These are phyloP conservation scores for Meandrusa payeni DNA, from an alignment of 2,888 invertebrate genomes.

Conservation along the genomic window DNA sequence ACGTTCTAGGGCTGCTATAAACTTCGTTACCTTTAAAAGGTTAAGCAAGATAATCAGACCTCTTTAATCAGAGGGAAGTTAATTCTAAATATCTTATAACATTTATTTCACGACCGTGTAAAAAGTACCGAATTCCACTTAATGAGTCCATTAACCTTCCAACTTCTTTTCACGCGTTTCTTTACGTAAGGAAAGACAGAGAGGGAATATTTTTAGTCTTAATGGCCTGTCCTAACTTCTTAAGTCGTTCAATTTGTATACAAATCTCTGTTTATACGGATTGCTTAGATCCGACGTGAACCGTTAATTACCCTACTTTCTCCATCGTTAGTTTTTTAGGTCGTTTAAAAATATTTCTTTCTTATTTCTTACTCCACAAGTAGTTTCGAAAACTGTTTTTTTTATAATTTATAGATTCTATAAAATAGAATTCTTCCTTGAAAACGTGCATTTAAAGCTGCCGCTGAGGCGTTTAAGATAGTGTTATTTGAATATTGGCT, in stretches of 20 bases:
- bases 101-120: constrained; percentile 1
- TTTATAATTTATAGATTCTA: too few relatives aligned
- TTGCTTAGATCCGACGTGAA: neutral
- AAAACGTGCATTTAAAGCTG: too few relatives aligned
- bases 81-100: neutral
- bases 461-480: too few relatives aligned
- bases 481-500: too few relatives aligned
- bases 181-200: neutral
- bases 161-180: neutral
- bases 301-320: neutral
- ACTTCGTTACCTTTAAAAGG: too few relatives aligned
- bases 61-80: neutral
- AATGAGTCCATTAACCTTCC: neutral
- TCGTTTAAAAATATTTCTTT: too few relatives aligned
- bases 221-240: neutral
- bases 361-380: too few relatives aligned
- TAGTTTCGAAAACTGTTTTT: too few relatives aligned
- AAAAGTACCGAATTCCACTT: neutral
- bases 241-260: constrained; percentile 11
- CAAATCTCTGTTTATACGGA: constrained; percentile 10
- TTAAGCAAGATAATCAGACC: too few relatives aligned
- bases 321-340: neutral
- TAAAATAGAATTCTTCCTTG: too few relatives aligned
- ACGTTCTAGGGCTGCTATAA: too few relatives aligned
- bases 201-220: neutral